Evolutionary conservation across 2,888 invertebrate genomes (phyloP).

Genomic region (Cephus spinipes): DNA sequence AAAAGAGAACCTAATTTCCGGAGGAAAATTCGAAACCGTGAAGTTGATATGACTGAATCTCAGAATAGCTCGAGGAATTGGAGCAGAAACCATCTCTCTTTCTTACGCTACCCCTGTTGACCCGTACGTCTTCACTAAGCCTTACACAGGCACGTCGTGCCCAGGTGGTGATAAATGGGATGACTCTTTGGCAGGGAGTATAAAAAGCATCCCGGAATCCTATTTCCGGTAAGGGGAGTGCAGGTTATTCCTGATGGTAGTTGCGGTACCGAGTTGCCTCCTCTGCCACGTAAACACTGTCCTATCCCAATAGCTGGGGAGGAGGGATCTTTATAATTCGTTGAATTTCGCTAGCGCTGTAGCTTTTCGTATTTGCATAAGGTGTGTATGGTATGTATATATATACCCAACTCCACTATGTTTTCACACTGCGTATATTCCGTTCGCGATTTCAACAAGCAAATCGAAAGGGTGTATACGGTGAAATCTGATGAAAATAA

Average conservation of each 20-base stretch:
- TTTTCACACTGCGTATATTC: neutral
- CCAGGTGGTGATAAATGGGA: constrained; percentile 17
- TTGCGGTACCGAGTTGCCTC: neutral
- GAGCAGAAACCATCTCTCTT: neutral
- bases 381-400: neutral
- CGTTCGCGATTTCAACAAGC: neutral
- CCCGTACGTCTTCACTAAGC: constrained; percentile 12
- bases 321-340: constrained; percentile 20
- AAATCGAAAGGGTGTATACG: neutral
- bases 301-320: neutral
- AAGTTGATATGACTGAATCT: neutral
- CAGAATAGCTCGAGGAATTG: neutral
- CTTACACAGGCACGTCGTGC: constrained; percentile 1
- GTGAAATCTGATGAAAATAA: neutral
- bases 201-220: constrained; percentile 4
- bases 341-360: constrained; percentile 19
- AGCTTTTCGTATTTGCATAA: constrained; percentile 24
- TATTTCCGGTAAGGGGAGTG: neutral
- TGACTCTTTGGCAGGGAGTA: constrained; percentile 5
- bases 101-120: constrained; percentile 1
- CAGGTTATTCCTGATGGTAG: neutral
- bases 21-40: neutral
- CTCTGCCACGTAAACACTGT: neutral
- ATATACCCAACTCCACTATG: neutral
- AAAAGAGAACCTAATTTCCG: neutral